Percentiles rank a stretch among this genome's conserved stretches.
These are phyloP conservation scores for Rhamphomyia laevipes DNA, from an alignment of 2,888 invertebrate species.

Conservation along the genomic window DNA sequence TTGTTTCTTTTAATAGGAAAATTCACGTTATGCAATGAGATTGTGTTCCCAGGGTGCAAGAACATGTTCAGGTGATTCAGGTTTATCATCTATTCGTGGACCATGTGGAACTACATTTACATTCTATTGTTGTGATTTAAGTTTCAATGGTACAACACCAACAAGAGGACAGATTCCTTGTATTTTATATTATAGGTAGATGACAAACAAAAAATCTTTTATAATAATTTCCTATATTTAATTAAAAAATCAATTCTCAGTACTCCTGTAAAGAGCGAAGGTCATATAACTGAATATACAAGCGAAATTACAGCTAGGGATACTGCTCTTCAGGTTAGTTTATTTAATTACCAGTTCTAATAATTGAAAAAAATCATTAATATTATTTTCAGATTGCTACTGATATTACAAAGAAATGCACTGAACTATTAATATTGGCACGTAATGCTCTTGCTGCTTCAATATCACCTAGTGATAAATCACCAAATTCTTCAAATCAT, in stretches of 20 bases:
- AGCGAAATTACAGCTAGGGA: conserved; percentile 34
- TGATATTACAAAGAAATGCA: conserved; percentile 63
- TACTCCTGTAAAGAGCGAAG: conserved; percentile 32
- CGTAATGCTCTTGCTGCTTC: conserved; percentile 52
- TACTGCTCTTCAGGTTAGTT: conserved; percentile 50
- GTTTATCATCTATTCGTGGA: conserved; percentile 75
- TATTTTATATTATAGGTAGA: conserved; percentile 57
- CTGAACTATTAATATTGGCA: conserved; percentile 63
- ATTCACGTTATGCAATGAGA: conserved; percentile 77
- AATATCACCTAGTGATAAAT: conserved; percentile 44
- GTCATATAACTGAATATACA: conserved; percentile 18
- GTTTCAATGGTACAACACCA: conserved; percentile 93
- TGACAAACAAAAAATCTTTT: no score
- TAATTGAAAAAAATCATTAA: neutral
- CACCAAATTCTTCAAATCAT: conserved; percentile 38
- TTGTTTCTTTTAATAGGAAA: conserved; percentile 53
- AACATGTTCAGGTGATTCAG: conserved; percentile 91
- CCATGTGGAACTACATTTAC: conserved; percentile 86
- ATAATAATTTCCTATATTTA: neutral
- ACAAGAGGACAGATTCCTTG: conserved; percentile 91
- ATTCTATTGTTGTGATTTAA: conserved; percentile 82
- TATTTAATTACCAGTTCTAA: neutral
- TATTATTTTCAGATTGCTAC: conserved; percentile 54
- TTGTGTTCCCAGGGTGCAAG: conserved; percentile 82
- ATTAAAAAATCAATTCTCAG: conserved; percentile 17